These are phyloP conservation scores for Pseudochromis fuscus DNA, from an alignment of 2,797 vertebrate genomes.

Conservation along the genomic window DNA sequence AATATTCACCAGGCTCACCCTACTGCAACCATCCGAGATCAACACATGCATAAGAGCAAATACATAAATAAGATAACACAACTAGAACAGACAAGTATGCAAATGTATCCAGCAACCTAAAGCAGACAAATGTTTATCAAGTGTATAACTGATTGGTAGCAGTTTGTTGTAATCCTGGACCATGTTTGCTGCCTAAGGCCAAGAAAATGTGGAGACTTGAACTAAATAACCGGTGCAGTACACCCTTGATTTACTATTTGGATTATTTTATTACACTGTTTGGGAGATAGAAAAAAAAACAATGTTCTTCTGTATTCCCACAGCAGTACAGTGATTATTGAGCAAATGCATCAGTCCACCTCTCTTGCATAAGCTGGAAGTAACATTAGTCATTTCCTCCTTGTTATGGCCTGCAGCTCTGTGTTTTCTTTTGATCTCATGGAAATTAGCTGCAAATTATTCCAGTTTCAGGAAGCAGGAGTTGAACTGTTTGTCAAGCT, in stretches of 20 bases:
- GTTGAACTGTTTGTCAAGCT: conserved; percentile 36
- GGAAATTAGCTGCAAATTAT: conserved; percentile 51
- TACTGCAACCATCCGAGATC: conserved; percentile 66
- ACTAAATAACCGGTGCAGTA: conserved; percentile 28
- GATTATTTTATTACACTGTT: conserved; percentile 28
- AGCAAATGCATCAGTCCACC: conserved; percentile 32
- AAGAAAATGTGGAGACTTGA: conserved; percentile 6
- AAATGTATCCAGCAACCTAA: not conserved
- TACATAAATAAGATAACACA: not conserved
- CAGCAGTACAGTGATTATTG: conserved; percentile 36
- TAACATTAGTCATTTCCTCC: conserved; percentile 54
- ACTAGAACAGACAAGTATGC: not conserved
- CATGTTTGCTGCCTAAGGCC: conserved; percentile 3
- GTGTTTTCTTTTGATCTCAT: conserved; percentile 62
- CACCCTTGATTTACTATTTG: conserved; percentile 16
- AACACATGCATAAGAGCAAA: conserved; percentile 21
- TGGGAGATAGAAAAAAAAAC: conserved; percentile 1
- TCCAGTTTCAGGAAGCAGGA: conserved; percentile 40
- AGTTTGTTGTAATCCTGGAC: conserved; percentile 12
- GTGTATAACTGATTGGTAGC: not conserved
- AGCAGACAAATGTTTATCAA: not conserved
- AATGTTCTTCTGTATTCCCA: conserved; percentile 29
- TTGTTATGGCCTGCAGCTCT: conserved; percentile 39
- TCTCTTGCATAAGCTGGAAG: conserved; percentile 30
- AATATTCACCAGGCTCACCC: conserved; percentile 51